phyloP scores from a whole-genome alignment of 2,113 vertebrate genomes.

The Gavia stellata region DNA sequence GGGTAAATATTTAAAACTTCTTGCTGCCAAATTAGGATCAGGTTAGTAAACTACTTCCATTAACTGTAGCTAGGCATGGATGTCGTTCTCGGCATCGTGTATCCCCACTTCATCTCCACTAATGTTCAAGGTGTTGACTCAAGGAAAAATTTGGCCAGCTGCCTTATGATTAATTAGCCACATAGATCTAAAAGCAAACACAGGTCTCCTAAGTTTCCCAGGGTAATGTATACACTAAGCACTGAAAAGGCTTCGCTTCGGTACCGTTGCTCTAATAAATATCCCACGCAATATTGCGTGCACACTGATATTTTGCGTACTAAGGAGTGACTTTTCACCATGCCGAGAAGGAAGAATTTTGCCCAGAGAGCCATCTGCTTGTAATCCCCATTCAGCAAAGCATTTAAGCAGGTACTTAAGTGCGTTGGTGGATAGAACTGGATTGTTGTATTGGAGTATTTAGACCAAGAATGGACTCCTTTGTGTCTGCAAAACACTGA shows the following conservation, averaged over 20 bases:
- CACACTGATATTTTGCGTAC: not conserved
- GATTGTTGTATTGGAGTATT: not conserved
- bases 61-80: not conserved
- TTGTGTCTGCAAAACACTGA: not conserved
- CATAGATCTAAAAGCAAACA: not conserved
- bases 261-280: not conserved
- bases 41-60: not conserved
- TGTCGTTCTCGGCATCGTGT: not conserved
- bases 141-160: not conserved
- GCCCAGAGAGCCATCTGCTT: not conserved
- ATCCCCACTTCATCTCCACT: not conserved
- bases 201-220: not conserved
- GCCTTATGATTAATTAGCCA: not conserved
- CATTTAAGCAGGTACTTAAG: not conserved
- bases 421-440: not conserved
- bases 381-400: not conserved
- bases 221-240: not conserved
- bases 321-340: not conserved
- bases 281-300: not conserved
- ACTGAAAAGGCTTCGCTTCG: not conserved
- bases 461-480: not conserved
- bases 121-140: not conserved
- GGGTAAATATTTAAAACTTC: not conserved
- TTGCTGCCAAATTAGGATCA: not conserved
- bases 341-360: not conserved